These are phyloP conservation scores for Podiceps cristatus DNA, from an alignment of 2,113 vertebrate genomes.

Conservation along the genomic window DNA sequence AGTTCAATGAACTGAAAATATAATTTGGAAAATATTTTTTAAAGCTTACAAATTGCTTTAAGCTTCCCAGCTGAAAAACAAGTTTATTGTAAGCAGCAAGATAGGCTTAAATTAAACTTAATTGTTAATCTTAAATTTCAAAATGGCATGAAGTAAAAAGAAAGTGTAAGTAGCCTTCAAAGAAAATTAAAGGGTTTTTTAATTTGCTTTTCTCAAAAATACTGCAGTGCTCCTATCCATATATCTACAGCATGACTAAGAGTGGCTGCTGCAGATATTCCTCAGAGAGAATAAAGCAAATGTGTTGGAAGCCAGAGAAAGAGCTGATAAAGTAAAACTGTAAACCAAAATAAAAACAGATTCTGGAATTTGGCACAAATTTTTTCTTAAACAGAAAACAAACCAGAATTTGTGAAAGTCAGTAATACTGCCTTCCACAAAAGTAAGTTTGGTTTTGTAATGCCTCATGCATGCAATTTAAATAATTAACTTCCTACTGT, in stretches of 20 bases:
- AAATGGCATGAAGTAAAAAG: background rate
- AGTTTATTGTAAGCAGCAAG: background rate
- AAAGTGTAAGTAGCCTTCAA: background rate
- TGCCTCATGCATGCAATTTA: background rate
- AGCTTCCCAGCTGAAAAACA: background rate
- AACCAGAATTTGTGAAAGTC: background rate
- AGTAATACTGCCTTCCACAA: background rate
- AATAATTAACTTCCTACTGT: background rate
- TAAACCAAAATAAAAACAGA: background rate
- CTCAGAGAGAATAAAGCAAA: constrained; percentile 7
- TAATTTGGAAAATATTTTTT: background rate
- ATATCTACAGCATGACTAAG: background rate
- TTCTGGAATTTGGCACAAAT: background rate
- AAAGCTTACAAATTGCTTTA: background rate
- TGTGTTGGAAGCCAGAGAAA: background rate
- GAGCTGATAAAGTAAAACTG: background rate
- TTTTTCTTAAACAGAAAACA: background rate
- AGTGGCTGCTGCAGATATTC: background rate
- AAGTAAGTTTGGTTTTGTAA: background rate
- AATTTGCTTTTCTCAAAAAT: background rate
- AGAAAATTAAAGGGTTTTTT: background rate
- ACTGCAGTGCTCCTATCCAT: background rate
- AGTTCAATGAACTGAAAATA: background rate
- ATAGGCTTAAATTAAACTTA: background rate
- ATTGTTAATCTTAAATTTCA: background rate